Percentiles rank a stretch among this genome's conserved stretches.
Conservation (phyloP, 2,113 vertebrate genomes). For the Engystomops pustulosus region DNA sequence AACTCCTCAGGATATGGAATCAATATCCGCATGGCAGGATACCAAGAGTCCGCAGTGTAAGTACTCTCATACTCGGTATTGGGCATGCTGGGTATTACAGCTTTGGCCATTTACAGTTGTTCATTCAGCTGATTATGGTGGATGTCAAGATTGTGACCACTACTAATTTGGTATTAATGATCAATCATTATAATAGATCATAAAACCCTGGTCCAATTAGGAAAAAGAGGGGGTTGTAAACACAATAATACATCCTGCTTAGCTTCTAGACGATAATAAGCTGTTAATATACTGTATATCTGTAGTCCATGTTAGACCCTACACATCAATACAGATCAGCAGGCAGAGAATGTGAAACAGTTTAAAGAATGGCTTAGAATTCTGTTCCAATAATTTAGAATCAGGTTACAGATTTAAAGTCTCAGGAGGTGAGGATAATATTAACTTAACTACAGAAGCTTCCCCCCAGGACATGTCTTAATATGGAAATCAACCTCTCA, state of each 20-base stretch:
- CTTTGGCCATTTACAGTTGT: too few species aligned
- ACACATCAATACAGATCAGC: background rate
- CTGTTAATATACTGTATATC: background rate
- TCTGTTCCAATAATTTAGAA: constrained; percentile 29
- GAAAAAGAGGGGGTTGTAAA: too few species aligned
- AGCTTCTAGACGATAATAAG: background rate
- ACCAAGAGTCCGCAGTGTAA: too few species aligned
- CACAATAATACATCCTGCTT: background rate
- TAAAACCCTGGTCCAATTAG: too few species aligned
- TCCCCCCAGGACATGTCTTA: constrained; percentile 38
- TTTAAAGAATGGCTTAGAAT: background rate
- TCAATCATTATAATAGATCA: too few species aligned
- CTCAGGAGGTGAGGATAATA: constrained; percentile 39
- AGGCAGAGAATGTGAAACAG: constrained; percentile 1
- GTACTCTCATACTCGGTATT: too few species aligned
- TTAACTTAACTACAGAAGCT: constrained; percentile 28
- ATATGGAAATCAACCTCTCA: constrained; percentile 41
- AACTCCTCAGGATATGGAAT: too few species aligned
- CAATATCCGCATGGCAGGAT: too few species aligned
- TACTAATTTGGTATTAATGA: too few species aligned
- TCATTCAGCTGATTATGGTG: too few species aligned
- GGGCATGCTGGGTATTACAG: too few species aligned
- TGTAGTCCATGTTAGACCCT: background rate
- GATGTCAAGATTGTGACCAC: too few species aligned
- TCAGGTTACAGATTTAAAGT: constrained; percentile 17